Base-by-base conservation (phyloP, 2,113 vertebrate genomes). In the Bostrychus sinensis region DNA sequence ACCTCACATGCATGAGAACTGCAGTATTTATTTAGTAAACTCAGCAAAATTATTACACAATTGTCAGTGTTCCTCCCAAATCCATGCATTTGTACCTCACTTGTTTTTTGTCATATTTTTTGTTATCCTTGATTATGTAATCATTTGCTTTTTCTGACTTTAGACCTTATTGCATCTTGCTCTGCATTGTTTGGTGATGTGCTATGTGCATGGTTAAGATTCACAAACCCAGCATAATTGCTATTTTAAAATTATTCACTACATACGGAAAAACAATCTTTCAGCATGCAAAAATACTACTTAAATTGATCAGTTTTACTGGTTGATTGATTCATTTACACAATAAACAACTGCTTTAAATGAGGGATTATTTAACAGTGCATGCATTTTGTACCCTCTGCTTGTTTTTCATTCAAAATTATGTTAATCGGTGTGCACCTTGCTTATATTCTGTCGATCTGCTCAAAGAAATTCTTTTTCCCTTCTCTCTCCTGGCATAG, bases 401-500 rank as follows among this genome's bases (percentile, higher is more conserved):
- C 60, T 63, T 56, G 34, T 63, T 36, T 32, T 64, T 23, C 70
- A 23, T 60, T 39, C 30, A 55, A 2, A 28, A 14, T n/a, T 14
- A 25, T 30, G 30, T 45, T 51, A 72, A 56, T 59, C 56, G 0
- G 20, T 81, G 57, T 67, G 62, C 64, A 62, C 32, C 53, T 66
- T 82, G 46, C 73, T 70, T 46, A 36, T 75, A 58, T 72, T 59
- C 66, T 75, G 6, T 60, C 41, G 23, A 71, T 60, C 51, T 83
- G 37, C 71, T 88, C 77, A 86, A 87, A 84, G 43, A 80, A 66
- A 80, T 63, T 73, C 60, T 87, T 26, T 86, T 66, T 86, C 68
- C 68, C 41, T 56, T 84, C 68, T 89, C 72, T 90, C 78, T 88
- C 81, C 83, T 88, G 80, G 79, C 83, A 42, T 91, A 93, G 92